A percentile compares a stretch with the other conserved stretches of the same genome.
phyloP scores from a whole-genome alignment of 2,797 vertebrate species.

The Hyperoplus immaculatus region DNA sequence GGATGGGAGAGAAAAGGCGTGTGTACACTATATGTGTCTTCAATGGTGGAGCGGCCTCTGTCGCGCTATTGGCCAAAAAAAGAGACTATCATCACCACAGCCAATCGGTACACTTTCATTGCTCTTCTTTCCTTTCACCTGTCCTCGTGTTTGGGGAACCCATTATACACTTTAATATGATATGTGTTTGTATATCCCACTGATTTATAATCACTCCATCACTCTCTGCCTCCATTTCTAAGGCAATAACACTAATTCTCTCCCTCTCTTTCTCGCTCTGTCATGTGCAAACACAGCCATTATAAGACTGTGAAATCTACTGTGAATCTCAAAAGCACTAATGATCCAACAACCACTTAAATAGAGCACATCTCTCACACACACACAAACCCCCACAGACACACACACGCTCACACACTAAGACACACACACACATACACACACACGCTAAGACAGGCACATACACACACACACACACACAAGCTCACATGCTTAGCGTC shows the following conservation, averaged over 20 bases:
- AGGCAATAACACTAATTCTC: constrained; percentile 61
- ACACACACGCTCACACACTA: constrained; percentile 9
- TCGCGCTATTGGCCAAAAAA: constrained; percentile 38
- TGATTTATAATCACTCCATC: constrained; percentile 23
- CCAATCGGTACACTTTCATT: constrained; percentile 37
- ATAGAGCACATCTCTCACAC: constrained; percentile 52
- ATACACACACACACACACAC: constrained; percentile 16
- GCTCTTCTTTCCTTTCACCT: not conserved
- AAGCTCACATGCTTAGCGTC: constrained; percentile 54
- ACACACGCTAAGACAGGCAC: constrained; percentile 14
- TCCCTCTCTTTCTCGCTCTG: constrained; percentile 51
- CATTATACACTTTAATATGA: constrained; percentile 21
- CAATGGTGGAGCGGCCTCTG: constrained; percentile 24
- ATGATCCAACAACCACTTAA: constrained; percentile 78
- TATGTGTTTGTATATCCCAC: constrained; percentile 49
- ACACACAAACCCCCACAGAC: constrained; percentile 18
- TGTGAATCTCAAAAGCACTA: constrained; percentile 78
- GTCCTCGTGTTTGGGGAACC: constrained; percentile 22
- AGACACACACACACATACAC: constrained; percentile 13
- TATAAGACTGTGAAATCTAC: constrained; percentile 78
- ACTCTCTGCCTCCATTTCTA: constrained; percentile 42
- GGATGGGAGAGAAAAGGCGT: constrained; percentile 59
- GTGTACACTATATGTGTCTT: constrained; percentile 9
- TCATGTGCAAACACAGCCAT: constrained; percentile 79
- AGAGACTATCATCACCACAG: constrained; percentile 29